Evolutionary conservation across 2,888 invertebrate species (phyloP).

Genomic region (Pediacus dermestoides): DNA sequence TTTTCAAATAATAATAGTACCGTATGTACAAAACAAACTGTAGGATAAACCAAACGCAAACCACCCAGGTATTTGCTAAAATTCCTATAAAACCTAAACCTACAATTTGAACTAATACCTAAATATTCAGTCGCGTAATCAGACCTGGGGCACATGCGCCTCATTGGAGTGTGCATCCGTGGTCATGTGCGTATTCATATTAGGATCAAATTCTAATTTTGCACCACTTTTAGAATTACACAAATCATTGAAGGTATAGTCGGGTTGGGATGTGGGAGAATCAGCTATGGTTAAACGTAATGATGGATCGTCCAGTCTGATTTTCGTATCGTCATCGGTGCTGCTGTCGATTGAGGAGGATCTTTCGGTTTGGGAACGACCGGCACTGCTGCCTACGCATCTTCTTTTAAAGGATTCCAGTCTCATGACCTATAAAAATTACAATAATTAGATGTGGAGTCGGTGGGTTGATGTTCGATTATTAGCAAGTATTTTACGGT

Average conservation of each 20-base stretch:
- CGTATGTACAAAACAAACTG: too few species aligned
- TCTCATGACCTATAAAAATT: conserved; percentile 65
- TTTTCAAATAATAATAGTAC: too few species aligned
- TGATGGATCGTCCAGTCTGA: conserved; percentile 47
- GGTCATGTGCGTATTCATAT: conserved; percentile 38
- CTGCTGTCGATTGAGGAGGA: conserved; percentile 46
- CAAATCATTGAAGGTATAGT: conserved; percentile 32
- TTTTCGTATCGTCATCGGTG: conserved; percentile 44
- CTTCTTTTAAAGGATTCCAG: conserved; percentile 64
- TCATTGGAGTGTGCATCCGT: conserved; percentile 24
- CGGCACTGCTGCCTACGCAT: conserved; percentile 51
- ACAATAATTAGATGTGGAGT: too few species aligned
- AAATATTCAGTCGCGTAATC: conserved; percentile 24
- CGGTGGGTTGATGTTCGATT: too few species aligned
- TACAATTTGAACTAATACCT: conserved; percentile 18
- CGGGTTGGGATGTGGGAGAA: conserved; percentile 36
- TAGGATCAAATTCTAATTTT: conserved; percentile 35
- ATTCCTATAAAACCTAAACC: conserved; percentile 3
- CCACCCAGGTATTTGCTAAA: too few species aligned
- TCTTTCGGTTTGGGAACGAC: conserved; percentile 37
- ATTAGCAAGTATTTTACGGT: too few species aligned
- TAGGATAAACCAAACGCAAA: too few species aligned
- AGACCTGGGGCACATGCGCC: conserved; percentile 24
- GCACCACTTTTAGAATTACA: conserved; percentile 25
- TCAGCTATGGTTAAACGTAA: conserved; percentile 41